Percentiles rank a stretch among this genome's conserved stretches.
These are phyloP conservation scores for Turritopsis rubra DNA, from an alignment of 30 jellyfish, hydroid and myxozoan species.

Conservation along the genomic window DNA sequence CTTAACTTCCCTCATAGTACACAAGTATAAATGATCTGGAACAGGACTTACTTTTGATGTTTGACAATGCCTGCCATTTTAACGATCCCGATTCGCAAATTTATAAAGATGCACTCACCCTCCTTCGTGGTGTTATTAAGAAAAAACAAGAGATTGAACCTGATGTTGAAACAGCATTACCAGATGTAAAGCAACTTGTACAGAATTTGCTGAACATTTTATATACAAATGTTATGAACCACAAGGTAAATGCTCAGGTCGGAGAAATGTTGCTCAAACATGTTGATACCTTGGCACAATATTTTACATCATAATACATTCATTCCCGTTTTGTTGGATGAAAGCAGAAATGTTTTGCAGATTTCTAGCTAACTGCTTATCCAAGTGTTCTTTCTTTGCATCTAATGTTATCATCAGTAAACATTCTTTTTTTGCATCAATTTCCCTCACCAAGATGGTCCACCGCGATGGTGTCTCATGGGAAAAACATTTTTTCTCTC, in stretches of 20 bases:
- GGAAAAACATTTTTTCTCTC: not conserved
- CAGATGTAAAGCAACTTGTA: constrained; percentile 62
- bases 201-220: constrained; percentile 58
- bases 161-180: constrained; percentile 35
- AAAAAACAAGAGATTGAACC: constrained; percentile 64
- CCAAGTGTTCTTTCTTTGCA: not conserved
- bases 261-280: no score
- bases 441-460: no score
- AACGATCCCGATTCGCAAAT: constrained; percentile 99
- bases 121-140: constrained; percentile 81
- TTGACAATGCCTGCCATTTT: constrained; percentile 96
- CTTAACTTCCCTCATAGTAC: constrained; percentile 38
- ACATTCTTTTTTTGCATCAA: no score
- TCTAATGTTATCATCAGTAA: no score
- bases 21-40: constrained; percentile 78
- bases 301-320: not conserved
- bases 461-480: no score
- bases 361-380: not conserved
- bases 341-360: no score
- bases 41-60: constrained; percentile 90
- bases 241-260: constrained; percentile 42
- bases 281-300: not conserved
- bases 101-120: constrained; percentile 91
- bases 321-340: not conserved
- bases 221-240: constrained; percentile 48